Conservation (phyloP, 2,888 invertebrate species). For the Lasioglossum oenotherae region DNA sequence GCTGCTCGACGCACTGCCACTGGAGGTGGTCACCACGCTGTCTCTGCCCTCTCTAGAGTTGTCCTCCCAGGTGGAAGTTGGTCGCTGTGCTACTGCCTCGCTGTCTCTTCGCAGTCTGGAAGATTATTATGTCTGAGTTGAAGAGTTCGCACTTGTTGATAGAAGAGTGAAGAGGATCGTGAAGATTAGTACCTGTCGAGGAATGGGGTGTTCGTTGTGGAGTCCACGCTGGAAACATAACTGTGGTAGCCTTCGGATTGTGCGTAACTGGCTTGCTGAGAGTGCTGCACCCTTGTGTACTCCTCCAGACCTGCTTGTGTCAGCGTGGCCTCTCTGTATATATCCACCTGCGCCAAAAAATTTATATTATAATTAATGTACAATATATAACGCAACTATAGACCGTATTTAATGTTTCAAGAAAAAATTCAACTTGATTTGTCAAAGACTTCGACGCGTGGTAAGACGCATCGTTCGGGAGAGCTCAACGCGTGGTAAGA, state of each 20-base stretch:
- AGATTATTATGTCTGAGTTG: not conserved
- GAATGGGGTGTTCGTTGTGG: slow-evolving; percentile 89
- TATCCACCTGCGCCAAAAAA: slow-evolving; percentile 76
- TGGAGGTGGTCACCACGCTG: slow-evolving; percentile 88
- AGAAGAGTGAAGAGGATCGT: not conserved
- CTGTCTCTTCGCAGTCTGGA: slow-evolving; percentile 87
- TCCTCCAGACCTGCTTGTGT: slow-evolving; percentile 85
- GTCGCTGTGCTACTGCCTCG: slow-evolving; percentile 85
- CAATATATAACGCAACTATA: not conserved
- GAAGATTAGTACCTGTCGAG: slow-evolving; percentile 86
- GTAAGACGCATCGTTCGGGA: too few relatives aligned
- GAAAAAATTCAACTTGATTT: not conserved
- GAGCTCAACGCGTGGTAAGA: too few relatives aligned
- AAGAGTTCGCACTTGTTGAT: not conserved
- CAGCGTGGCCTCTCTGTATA: slow-evolving; percentile 81
- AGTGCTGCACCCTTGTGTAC: slow-evolving; percentile 86
- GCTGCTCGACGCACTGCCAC: slow-evolving; percentile 89
- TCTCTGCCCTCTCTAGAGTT: slow-evolving; percentile 86
- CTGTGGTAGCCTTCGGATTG: slow-evolving; percentile 93
- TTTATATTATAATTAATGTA: not conserved
- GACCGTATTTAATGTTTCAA: not conserved
- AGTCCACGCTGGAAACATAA: slow-evolving; percentile 92
- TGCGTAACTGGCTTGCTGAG: slow-evolving; percentile 91
- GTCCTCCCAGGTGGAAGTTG: slow-evolving; percentile 84
- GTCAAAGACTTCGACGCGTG: not conserved